These are phyloP conservation scores for Tetanocera ferruginea DNA, from an alignment of 2,888 invertebrate species.

Conservation along the genomic window DNA sequence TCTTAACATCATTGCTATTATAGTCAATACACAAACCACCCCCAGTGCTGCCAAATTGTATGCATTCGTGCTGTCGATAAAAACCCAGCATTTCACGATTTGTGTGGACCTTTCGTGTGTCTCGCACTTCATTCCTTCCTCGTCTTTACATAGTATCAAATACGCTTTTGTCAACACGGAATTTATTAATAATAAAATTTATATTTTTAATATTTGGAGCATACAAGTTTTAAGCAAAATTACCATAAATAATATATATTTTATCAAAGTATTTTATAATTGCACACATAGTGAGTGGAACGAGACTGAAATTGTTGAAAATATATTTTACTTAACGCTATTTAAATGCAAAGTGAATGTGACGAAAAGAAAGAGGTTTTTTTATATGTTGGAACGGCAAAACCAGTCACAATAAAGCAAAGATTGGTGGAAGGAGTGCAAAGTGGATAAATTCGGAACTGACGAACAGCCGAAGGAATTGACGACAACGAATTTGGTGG, in stretches of 20 bases:
- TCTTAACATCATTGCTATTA: not conserved
- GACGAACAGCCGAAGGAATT: constrained; percentile 9
- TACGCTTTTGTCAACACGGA: constrained; percentile 39
- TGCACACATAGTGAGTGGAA: constrained; percentile 10
- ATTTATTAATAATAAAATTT: constrained; percentile 34
- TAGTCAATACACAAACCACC: not conserved
- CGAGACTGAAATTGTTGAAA: constrained; percentile 7
- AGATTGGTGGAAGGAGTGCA: constrained; percentile 16
- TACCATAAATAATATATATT: constrained; percentile 2
- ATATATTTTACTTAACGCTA: not conserved
- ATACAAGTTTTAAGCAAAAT: constrained; percentile 18
- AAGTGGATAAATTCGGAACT: not conserved
- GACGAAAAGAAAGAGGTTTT: not conserved
- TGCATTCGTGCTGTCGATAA: too few relatives aligned
- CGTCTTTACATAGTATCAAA: constrained; percentile 12
- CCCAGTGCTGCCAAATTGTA: not conserved
- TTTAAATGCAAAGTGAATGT: not conserved
- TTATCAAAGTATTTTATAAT: not conserved
- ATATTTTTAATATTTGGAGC: constrained; percentile 36
- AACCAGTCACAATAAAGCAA: not conserved
- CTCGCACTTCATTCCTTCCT: constrained; percentile 3
- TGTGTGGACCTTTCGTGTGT: not conserved
- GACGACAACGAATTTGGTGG: constrained; percentile 28
- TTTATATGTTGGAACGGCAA: not conserved
- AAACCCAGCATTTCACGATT: too few relatives aligned